Conservation (phyloP, 2,888 invertebrate genomes). For the Aethes cnicana region DNA sequence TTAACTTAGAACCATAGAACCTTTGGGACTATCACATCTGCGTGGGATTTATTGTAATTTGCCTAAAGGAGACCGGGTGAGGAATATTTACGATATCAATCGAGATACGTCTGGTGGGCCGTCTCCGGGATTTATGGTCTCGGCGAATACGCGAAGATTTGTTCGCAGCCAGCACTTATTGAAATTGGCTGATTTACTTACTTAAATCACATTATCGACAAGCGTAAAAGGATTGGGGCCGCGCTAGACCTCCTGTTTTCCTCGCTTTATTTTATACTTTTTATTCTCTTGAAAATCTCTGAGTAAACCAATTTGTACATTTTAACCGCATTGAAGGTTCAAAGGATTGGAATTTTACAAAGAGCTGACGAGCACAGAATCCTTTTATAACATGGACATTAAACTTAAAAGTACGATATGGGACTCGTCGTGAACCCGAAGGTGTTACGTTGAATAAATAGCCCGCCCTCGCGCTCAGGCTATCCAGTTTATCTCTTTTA, state of each 20-base stretch:
- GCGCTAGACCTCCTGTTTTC: slow-evolving; percentile 44
- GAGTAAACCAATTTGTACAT: slow-evolving; percentile 1
- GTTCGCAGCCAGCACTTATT: slow-evolving; percentile 72
- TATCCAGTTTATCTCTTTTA: slow-evolving; percentile 30
- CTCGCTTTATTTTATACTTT: slow-evolving; percentile 19
- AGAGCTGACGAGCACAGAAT: too few species aligned
- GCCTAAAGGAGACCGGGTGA: slow-evolving; percentile 43
- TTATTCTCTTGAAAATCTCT: slow-evolving; percentile 25
- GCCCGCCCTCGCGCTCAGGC: slow-evolving; percentile 18
- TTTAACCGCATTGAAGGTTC: slow-evolving; percentile 9
- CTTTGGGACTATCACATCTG: slow-evolving; percentile 23
- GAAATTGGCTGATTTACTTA: slow-evolving; percentile 78
- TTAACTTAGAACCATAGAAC: slow-evolving; percentile 8
- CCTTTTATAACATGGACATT: slow-evolving; percentile 6
- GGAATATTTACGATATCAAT: slow-evolving; percentile 72
- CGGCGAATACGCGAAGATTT: slow-evolving; percentile 73
- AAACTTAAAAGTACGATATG: slow-evolving; percentile 23
- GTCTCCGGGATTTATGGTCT: slow-evolving; percentile 57
- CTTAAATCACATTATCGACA: slow-evolving; percentile 62
- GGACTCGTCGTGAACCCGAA: slow-evolving; percentile 13
- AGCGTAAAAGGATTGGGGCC: slow-evolving; percentile 64
- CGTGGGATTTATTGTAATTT: slow-evolving; percentile 47
- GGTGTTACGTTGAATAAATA: slow-evolving; percentile 26
- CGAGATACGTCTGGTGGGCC: slow-evolving; percentile 53
- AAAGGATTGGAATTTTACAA: neutral